These are phyloP conservation scores for Plectus sambesii DNA, from an alignment of 1,140 invertebrate species.

Conservation along the genomic window DNA sequence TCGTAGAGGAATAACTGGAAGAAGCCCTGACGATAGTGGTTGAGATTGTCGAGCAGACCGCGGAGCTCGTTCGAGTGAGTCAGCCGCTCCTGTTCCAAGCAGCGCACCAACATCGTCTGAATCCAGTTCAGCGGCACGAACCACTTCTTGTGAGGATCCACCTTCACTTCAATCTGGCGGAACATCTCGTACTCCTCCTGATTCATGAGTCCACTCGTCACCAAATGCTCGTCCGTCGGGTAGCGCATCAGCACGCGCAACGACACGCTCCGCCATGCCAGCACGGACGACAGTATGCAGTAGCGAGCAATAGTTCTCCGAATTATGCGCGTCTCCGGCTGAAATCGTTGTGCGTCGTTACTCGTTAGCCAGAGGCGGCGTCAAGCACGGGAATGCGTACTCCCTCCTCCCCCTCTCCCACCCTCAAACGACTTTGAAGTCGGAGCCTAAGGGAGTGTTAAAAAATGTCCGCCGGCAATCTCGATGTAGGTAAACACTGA, in stretches of 20 bases:
- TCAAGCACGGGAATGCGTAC: too few relatives aligned
- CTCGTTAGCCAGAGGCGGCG: too few relatives aligned
- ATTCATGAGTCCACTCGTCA: slow-evolving; percentile 25
- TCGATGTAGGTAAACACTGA: too few relatives aligned
- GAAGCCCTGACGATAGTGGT: slow-evolving; percentile 28
- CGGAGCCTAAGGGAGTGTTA: too few relatives aligned
- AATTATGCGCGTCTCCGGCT: slow-evolving; percentile 27
- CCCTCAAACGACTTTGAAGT: slow-evolving; percentile 4
- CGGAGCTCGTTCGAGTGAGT: slow-evolving; percentile 27
- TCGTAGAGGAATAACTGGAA: slow-evolving; percentile 51
- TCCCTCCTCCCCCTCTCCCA: neutral
- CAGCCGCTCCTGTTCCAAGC: slow-evolving; percentile 25
- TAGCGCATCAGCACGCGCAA: slow-evolving; percentile 22
- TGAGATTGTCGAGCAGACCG: slow-evolving; percentile 25
- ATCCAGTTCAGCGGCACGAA: slow-evolving; percentile 30
- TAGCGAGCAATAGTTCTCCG: slow-evolving; percentile 27
- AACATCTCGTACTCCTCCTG: slow-evolving; percentile 26
- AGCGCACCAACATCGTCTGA: slow-evolving; percentile 31
- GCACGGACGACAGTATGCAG: slow-evolving; percentile 24
- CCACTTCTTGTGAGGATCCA: slow-evolving; percentile 31
- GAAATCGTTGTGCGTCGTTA: too few relatives aligned
- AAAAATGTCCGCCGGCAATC: too few relatives aligned
- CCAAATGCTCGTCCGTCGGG: slow-evolving; percentile 29
- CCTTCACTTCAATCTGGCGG: slow-evolving; percentile 19
- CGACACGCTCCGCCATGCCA: slow-evolving; percentile 27